phyloP scores from a whole-genome alignment of 2,113 vertebrate genomes.

The Perca fluviatilis region DNA sequence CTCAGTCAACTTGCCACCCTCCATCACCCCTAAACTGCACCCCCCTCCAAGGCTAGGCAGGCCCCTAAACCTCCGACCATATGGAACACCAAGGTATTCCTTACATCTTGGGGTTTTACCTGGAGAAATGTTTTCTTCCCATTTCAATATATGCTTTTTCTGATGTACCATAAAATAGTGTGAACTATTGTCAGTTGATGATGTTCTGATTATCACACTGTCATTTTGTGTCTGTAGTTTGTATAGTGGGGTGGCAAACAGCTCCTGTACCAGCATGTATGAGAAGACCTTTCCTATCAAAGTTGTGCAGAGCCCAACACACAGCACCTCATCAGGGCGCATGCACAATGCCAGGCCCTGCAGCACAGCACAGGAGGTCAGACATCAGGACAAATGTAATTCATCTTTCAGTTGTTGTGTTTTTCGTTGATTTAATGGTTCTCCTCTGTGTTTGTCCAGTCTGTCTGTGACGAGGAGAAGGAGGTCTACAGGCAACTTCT shows the following conservation, averaged over 20 bases:
- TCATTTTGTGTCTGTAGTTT: constrained; percentile 48
- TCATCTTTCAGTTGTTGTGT: not conserved
- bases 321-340: constrained; percentile 71
- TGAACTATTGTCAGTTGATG: not conserved
- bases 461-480: constrained; percentile 91
- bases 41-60: constrained; percentile 80
- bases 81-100: constrained; percentile 65
- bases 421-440: not conserved
- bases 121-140: not conserved
- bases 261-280: constrained; percentile 78
- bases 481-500: constrained; percentile 94
- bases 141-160: not conserved
- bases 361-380: constrained; percentile 85
- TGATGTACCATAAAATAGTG: not conserved
- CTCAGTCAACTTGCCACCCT: constrained; percentile 59
- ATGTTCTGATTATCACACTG: constrained; percentile 5
- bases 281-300: constrained; percentile 86
- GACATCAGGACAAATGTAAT: constrained; percentile 1
- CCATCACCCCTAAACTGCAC: constrained; percentile 62
- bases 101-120: not conserved
- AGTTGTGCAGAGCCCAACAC: constrained; percentile 80
- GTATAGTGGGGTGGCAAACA: constrained; percentile 49
- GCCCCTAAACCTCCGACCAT: constrained; percentile 72
- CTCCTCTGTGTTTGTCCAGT: constrained; percentile 78
- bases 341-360: constrained; percentile 31